Percentiles rank a stretch among this genome's conserved stretches.
Conservation (phyloP, 1,140 invertebrate genomes). For the Leptinotarsa lineolata region DNA sequence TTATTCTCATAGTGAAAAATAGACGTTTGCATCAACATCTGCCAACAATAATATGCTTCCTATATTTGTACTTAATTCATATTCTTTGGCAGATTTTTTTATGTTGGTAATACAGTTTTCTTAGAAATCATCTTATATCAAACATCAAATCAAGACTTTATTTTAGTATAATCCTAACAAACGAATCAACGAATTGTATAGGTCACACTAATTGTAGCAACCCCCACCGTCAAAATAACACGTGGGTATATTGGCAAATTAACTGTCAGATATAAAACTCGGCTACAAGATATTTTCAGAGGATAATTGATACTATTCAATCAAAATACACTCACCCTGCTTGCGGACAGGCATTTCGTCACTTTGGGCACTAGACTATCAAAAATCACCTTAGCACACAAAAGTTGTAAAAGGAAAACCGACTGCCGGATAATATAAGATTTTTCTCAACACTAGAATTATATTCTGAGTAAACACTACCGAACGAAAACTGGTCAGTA, state of each 20-base stretch:
- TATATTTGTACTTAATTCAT: no score
- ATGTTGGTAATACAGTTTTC: no score
- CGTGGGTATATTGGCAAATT: constrained; percentile 9
- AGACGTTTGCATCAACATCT: no score
- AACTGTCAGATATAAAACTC: neutral
- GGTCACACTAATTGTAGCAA: neutral
- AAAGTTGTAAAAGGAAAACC: constrained; percentile 5
- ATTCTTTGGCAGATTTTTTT: no score
- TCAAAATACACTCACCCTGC: constrained; percentile 18
- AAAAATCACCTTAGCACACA: constrained; percentile 26
- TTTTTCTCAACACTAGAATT: neutral
- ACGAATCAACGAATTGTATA: no score
- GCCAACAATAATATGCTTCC: no score
- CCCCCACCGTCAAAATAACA: constrained; percentile 14
- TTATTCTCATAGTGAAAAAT: no score
- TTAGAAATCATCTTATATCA: no score
- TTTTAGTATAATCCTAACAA: no score
- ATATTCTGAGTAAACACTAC: constrained; percentile 21
- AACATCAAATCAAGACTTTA: no score
- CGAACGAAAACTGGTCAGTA: neutral
- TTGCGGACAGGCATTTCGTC: constrained; percentile 22
- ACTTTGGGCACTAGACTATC: constrained; percentile 10
- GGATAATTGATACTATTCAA: neutral
- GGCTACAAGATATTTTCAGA: neutral
- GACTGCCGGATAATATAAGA: neutral